A percentile compares a stretch with the other conserved stretches of the same genome.
Evolutionary conservation across 2,888 invertebrate species (phyloP).

Genomic region (Drosophila prostipennis): DNA sequence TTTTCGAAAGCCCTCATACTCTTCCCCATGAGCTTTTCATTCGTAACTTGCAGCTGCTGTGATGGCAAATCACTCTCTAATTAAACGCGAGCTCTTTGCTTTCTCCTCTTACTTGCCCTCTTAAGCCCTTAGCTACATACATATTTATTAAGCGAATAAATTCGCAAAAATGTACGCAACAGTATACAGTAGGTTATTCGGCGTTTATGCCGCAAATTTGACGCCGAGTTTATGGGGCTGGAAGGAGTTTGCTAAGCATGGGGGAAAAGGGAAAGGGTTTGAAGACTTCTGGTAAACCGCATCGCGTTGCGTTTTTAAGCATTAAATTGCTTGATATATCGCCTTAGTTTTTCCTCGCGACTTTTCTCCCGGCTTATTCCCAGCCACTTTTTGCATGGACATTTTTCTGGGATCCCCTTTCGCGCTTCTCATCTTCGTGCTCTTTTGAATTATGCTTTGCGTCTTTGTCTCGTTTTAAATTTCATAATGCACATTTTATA

Average conservation of each 20-base stretch:
- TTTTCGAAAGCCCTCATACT: not conserved
- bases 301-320: constrained; percentile 67
- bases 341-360: constrained; percentile 39
- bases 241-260: no score
- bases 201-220: constrained; percentile 72
- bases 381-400: constrained; percentile 34
- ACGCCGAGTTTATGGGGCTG: constrained; percentile 61
- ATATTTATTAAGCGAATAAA: constrained; percentile 12
- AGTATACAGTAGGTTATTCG: constrained; percentile 65
- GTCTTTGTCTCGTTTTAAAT: constrained; percentile 76
- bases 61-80: constrained; percentile 56
- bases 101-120: not conserved
- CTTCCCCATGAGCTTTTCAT: not conserved
- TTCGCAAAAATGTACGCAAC: constrained; percentile 56
- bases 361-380: constrained; percentile 50
- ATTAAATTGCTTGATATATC: constrained; percentile 79
- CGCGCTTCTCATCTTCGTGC: constrained; percentile 3
- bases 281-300: constrained; percentile 50
- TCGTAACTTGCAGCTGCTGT: constrained; percentile 13
- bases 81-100: constrained; percentile 49
- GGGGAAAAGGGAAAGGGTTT: not conserved
- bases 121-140: not conserved
- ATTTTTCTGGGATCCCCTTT: constrained; percentile 4
- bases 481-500: constrained; percentile 78
- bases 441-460: constrained; percentile 64